These are phyloP conservation scores for Dasyurus viverrinus DNA, from an alignment of 2,113 vertebrate species.

Conservation along the genomic window DNA sequence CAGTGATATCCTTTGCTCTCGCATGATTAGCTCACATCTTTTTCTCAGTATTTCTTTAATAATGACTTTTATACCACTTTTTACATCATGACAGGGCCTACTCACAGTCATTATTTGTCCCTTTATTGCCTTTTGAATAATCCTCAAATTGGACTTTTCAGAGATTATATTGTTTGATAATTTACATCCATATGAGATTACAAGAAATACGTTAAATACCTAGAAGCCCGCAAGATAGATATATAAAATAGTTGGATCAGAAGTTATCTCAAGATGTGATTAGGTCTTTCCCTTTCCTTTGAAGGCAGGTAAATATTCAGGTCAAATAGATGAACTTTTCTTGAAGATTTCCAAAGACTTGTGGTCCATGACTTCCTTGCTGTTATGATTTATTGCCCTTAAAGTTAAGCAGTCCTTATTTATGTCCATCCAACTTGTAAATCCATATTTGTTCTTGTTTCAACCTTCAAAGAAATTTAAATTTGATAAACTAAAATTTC, in stretches of 20 bases:
- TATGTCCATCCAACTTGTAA: neutral
- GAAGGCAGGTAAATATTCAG: constrained; percentile 23
- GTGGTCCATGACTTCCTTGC: neutral
- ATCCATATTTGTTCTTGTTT: constrained; percentile 29
- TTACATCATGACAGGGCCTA: neutral
- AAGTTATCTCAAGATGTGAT: constrained; percentile 10
- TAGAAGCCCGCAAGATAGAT: neutral
- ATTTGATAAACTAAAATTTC: neutral
- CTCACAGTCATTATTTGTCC: neutral
- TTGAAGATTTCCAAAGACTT: neutral
- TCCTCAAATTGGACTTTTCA: neutral
- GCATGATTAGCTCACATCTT: neutral
- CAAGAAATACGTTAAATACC: neutral
- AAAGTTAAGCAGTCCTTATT: constrained; percentile 18
- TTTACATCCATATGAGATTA: neutral
- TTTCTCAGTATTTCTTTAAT: neutral
- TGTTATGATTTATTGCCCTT: constrained; percentile 9
- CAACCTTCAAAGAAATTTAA: neutral
- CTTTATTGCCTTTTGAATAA: neutral
- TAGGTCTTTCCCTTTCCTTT: neutral
- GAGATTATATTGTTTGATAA: neutral
- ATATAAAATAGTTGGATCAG: neutral
- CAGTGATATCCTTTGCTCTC: neutral
- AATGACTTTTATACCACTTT: neutral
- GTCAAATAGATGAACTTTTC: neutral